These are phyloP conservation scores for Tamandua tetradactyla DNA, from an alignment of 2,797 vertebrate species.

Conservation along the genomic window DNA sequence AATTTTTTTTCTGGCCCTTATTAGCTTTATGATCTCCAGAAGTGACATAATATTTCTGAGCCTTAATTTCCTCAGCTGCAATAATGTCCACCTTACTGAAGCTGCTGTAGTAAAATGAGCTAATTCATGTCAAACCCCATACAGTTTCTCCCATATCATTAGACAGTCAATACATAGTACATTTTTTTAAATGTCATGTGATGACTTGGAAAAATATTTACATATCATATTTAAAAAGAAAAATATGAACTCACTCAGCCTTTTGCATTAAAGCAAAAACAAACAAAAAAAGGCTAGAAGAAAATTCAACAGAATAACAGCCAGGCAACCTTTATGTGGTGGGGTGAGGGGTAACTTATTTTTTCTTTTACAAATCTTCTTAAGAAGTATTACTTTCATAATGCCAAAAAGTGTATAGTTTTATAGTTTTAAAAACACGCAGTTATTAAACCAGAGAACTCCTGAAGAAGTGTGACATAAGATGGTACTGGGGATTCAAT, in stretches of 20 bases:
- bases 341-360: neutral
- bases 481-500: neutral
- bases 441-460: neutral
- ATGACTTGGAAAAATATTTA: neutral
- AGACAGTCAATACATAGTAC: neutral
- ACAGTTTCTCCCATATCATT: neutral
- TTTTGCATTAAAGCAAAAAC: neutral
- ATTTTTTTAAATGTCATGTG: neutral
- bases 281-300: neutral
- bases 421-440: neutral
- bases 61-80: neutral
- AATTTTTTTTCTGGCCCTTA: neutral
- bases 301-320: neutral
- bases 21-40: neutral
- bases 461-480: neutral
- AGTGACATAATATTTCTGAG: neutral
- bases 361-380: slow-evolving; percentile 13
- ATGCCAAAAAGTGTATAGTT: too few relatives aligned
- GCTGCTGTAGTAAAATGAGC: neutral
- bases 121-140: neutral
- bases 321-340: neutral
- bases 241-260: neutral
- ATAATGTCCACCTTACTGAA: neutral
- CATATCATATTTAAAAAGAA: neutral
- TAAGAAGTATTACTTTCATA: neutral